Base-by-base conservation (phyloP, 2,888 invertebrate species). In the Lissonota sp. region DNA sequence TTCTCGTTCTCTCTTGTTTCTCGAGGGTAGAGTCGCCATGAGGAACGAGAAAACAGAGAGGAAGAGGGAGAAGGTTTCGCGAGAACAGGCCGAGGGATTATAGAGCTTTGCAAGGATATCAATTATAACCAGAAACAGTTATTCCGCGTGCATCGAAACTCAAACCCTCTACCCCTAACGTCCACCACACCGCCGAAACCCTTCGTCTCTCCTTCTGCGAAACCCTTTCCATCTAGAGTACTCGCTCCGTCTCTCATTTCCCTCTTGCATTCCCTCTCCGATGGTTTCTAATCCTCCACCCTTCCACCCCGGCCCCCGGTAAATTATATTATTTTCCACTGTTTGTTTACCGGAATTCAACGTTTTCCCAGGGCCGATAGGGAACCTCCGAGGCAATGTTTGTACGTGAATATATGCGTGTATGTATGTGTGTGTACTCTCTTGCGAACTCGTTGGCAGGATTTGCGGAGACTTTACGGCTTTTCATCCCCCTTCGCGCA, bases 111-210 rank as follows among this genome's bases (percentile, higher is more conserved):
- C 92, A 90, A 89, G 91, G 92, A 92, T 92, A 92, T 92, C 92
- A 92, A 92, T 92, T 92, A 92, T 92, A 92, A 92, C 91, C 92
- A 92, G 92, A 92, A 92, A 92, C 92, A 92, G 92, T 92, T 92
- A 85, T 84, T 90, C 90, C 91, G 91, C 88, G 88, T 90, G 90
- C 89, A 91, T 88, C 88, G 84, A 87, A 76, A 80, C 83, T 77
- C 78, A 79, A 44, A 75, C 75, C 79, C 78, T 67, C 40, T 82
- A 80, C 79, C 80, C 84, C 73, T 63, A 62, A 71, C 69, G 69
- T 70, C 79, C 74, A 55, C 64, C 66, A 69, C 1, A 64, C 70
- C 79, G 67, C 62, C 66, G 49, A 77, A n/a, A 83, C 75, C 80
- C 86, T 82, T 72, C 75, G 60, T 73, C 69, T 73, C 69, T 71